Conservation (phyloP, 2,888 invertebrate genomes). For the Microctonus aethiopoides region DNA sequence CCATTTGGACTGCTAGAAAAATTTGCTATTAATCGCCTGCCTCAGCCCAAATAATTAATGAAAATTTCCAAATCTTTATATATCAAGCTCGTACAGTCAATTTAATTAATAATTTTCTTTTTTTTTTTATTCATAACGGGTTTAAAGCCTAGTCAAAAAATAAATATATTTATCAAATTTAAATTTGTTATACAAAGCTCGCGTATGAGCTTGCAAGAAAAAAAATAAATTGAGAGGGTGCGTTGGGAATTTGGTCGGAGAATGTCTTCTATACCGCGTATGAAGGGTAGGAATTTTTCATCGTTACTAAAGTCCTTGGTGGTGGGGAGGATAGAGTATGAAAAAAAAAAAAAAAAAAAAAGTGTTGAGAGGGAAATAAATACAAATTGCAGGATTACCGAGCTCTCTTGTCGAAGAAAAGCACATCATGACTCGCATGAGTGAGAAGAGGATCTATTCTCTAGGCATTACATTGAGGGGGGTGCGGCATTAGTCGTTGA, state of each 20-base stretch:
- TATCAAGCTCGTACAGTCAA: not conserved
- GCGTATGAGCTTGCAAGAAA: not conserved
- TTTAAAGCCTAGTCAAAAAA: not conserved
- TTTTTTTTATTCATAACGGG: not conserved
- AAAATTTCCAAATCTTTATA: slow-evolving; percentile 2
- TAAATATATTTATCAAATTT: not conserved
- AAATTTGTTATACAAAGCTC: not conserved
- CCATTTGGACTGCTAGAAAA: not conserved
- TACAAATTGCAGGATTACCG: slow-evolving; percentile 67
- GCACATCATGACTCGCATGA: slow-evolving; percentile 35
- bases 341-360: slow-evolving; percentile 38
- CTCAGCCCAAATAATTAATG: slow-evolving; percentile 12
- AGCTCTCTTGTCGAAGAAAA: slow-evolving; percentile 41
- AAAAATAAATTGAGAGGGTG: slow-evolving; percentile 34
- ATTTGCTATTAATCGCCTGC: not conserved
- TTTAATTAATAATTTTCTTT: not conserved
- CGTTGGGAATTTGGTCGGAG: slow-evolving; percentile 47
- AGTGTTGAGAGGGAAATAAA: slow-evolving; percentile 62
- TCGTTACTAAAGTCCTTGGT: slow-evolving; percentile 53
- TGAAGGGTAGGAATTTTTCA: slow-evolving; percentile 59
- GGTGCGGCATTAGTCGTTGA: not conserved
- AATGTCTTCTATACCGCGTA: slow-evolving; percentile 46
- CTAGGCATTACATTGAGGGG: slow-evolving; percentile 42
- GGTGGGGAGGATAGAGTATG: slow-evolving; percentile 7
- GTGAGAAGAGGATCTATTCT: slow-evolving; percentile 52